A percentile compares a stretch with the other conserved stretches of the same genome.
Conservation (phyloP, 2,797 vertebrate genomes). For the Spea hammondii region DNA sequence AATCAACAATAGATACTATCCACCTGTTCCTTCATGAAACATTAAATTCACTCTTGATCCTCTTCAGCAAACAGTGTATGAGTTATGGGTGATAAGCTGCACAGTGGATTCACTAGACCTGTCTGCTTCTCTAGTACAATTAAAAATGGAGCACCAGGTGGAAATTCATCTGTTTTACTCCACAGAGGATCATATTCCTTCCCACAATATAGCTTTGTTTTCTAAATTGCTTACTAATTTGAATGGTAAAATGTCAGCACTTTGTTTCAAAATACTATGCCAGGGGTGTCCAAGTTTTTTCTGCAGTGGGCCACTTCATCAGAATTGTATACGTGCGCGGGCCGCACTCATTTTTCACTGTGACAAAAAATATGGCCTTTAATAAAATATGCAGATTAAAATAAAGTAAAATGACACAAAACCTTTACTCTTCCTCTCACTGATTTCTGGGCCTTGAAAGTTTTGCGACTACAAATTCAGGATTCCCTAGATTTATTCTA, state of each 20-base stretch:
- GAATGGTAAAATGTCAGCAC: not conserved
- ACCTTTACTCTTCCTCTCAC: too few relatives aligned
- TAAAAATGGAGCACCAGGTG: not conserved
- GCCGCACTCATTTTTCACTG: too few relatives aligned
- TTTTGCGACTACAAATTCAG: too few relatives aligned
- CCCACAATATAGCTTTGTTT: not conserved
- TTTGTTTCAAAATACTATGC: too few relatives aligned
- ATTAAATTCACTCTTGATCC: constrained; percentile 9
- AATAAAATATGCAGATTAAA: too few relatives aligned
- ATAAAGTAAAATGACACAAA: too few relatives aligned
- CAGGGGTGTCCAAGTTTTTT: too few relatives aligned
- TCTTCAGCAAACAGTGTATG: not conserved
- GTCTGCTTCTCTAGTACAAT: not conserved
- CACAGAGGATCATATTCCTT: not conserved
- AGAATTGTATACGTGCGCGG: too few relatives aligned
- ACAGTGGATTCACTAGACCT: not conserved
- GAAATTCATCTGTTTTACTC: constrained; percentile 4
- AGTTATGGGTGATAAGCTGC: constrained; percentile 6
- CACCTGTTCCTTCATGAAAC: not conserved
- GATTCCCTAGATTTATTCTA: too few relatives aligned
- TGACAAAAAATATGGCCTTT: too few relatives aligned
- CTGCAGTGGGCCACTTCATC: too few relatives aligned
- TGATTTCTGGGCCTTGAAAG: too few relatives aligned
- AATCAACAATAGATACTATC: not conserved
- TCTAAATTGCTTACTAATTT: not conserved